Evolutionary conservation across 2,888 invertebrate species (phyloP).

Genomic region (Acanthoscelides obtectus): DNA sequence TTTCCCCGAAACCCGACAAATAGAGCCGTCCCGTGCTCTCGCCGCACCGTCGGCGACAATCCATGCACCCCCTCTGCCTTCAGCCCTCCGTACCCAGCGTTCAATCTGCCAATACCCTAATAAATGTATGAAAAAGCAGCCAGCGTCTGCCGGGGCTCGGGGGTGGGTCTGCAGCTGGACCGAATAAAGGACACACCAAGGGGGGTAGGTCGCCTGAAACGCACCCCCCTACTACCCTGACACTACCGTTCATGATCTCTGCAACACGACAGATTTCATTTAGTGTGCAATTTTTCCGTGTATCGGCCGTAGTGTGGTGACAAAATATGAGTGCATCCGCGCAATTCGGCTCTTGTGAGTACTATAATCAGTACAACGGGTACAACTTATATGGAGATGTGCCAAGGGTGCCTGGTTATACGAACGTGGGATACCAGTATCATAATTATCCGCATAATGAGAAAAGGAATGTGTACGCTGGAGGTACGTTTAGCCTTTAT

Average conservation of each 20-base stretch:
- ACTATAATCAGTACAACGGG: conserved; percentile 35
- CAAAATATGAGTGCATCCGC: conserved; percentile 40
- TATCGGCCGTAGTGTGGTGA: conserved; percentile 21
- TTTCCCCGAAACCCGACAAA: not conserved
- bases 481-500: too few species aligned
- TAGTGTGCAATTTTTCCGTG: conserved; percentile 31
- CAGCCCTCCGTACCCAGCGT: conserved; percentile 39
- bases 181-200: conserved; percentile 48
- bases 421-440: not conserved
- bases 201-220: conserved; percentile 38
- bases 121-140: conserved; percentile 45
- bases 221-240: conserved; percentile 41
- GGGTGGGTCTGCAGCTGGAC: conserved; percentile 48
- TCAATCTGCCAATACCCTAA: conserved; percentile 35
- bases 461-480: not conserved
- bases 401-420: not conserved
- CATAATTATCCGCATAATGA: not conserved
- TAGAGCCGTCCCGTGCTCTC: not conserved
- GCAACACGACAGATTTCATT: conserved; percentile 35
- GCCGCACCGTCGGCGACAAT: not conserved
- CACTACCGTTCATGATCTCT: conserved; percentile 48
- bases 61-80: conserved; percentile 10
- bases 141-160: conserved; percentile 36
- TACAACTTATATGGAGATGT: conserved; percentile 17
- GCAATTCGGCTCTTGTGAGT: conserved; percentile 31